phyloP scores from a whole-genome alignment of 1,140 invertebrate species.

The Lethocerus indicus region DNA sequence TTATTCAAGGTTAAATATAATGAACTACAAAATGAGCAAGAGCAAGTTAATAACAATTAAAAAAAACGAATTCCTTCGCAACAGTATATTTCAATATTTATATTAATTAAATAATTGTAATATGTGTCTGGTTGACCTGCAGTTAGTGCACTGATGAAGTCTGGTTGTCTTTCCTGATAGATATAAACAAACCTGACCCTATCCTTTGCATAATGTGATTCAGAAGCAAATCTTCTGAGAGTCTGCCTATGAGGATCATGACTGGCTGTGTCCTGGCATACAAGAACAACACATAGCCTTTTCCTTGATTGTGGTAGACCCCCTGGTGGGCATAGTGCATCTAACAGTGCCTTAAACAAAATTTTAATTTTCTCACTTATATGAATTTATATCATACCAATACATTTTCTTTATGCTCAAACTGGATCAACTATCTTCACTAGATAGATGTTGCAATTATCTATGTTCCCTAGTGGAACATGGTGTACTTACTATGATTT shows the following conservation, averaged over 20 bases:
- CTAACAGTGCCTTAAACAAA: slow-evolving; percentile 41
- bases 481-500: no score
- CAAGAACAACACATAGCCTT: slow-evolving; percentile 70
- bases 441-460: no score
- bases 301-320: slow-evolving; percentile 42
- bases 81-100: slow-evolving; percentile 8
- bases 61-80: neutral
- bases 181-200: slow-evolving; percentile 73
- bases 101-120: slow-evolving; percentile 7
- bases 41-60: neutral
- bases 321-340: slow-evolving; percentile 76
- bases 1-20: no score
- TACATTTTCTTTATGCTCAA: no score
- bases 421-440: no score
- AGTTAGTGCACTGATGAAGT: slow-evolving; percentile 59
- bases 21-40: no score
- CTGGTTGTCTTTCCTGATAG: slow-evolving; percentile 62
- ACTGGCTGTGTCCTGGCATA: slow-evolving; percentile 48
- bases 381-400: no score
- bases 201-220: slow-evolving; percentile 38
- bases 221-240: slow-evolving; percentile 48
- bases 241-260: slow-evolving; percentile 40
- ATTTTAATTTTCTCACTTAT: no score
- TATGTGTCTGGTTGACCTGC: slow-evolving; percentile 26
- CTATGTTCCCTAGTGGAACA: no score